These are phyloP conservation scores for Podotricha telesiphe DNA, from an alignment of 2,888 invertebrate genomes.

Conservation along the genomic window DNA sequence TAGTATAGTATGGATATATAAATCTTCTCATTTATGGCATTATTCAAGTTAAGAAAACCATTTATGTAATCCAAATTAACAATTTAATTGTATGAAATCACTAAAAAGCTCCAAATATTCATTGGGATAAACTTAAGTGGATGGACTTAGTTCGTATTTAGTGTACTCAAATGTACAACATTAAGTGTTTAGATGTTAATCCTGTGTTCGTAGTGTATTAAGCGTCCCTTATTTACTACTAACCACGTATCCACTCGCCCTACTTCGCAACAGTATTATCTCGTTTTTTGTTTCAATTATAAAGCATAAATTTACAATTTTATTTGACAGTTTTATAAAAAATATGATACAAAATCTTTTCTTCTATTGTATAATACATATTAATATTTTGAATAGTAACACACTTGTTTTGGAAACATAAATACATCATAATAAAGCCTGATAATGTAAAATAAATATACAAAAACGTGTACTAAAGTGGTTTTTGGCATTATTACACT, in stretches of 20 bases:
- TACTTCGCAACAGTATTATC: background rate
- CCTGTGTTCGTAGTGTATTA: constrained; percentile 38
- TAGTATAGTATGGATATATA: too few species aligned
- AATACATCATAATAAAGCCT: too few species aligned
- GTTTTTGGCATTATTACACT: background rate
- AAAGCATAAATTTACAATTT: background rate
- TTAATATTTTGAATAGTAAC: too few species aligned
- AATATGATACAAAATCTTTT: too few species aligned
- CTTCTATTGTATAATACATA: too few species aligned
- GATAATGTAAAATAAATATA: too few species aligned
- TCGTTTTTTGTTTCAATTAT: background rate
- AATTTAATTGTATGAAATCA: constrained; percentile 6
- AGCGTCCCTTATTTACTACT: constrained; percentile 33
- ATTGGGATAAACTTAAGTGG: constrained; percentile 25
- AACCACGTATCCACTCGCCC: constrained; percentile 23
- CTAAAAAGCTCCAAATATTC: constrained; percentile 9
- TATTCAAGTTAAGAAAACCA: background rate
- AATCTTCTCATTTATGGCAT: too few species aligned
- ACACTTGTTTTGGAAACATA: too few species aligned
- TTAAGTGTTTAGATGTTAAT: constrained; percentile 37
- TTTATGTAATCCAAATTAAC: constrained; percentile 9
- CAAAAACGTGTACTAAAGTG: background rate
- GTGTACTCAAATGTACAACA: constrained; percentile 24
- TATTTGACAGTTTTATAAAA: background rate
- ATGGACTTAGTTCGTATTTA: constrained; percentile 26